A percentile compares a stretch with the other conserved stretches of the same genome.
phyloP scores from a whole-genome alignment of 2,888 invertebrate genomes.

The Hypolimnas misippus region DNA sequence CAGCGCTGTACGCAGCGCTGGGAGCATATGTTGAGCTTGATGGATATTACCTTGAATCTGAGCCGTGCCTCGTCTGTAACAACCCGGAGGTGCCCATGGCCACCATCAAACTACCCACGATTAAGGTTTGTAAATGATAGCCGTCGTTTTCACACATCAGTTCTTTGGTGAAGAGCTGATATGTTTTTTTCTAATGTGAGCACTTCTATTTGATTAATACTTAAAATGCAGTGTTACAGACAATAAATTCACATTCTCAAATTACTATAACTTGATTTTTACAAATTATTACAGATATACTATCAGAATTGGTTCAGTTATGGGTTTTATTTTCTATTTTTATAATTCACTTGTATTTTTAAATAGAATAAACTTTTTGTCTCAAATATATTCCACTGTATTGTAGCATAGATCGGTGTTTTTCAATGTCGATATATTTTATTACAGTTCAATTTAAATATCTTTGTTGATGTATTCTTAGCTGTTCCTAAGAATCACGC shows the following conservation, averaged over 20 bases:
- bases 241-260: too few relatives aligned
- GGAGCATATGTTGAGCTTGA: slow-evolving; percentile 98
- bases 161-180: background rate
- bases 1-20: slow-evolving; percentile 94
- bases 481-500: too few relatives aligned
- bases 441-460: too few relatives aligned
- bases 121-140: slow-evolving; percentile 87
- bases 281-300: too few relatives aligned
- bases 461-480: too few relatives aligned
- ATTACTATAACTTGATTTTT: too few relatives aligned
- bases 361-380: background rate
- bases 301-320: too few relatives aligned
- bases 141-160: background rate
- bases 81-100: slow-evolving; percentile 97
- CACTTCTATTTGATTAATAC: slow-evolving; percentile 1
- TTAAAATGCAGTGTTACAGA: background rate
- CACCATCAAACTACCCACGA: slow-evolving; percentile 95
- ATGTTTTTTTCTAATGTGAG: too few relatives aligned
- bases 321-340: background rate
- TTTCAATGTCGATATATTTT: background rate
- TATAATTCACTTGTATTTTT: background rate
- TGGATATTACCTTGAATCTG: slow-evolving; percentile 97
- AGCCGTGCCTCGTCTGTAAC: slow-evolving; percentile 98
- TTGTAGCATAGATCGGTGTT: slow-evolving; percentile 3
- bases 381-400: background rate